A percentile compares a stretch with the other conserved stretches of the same genome.
Evolutionary conservation across 2,888 invertebrate genomes (phyloP).

Genomic region (Caenorhabditis sp.): DNA sequence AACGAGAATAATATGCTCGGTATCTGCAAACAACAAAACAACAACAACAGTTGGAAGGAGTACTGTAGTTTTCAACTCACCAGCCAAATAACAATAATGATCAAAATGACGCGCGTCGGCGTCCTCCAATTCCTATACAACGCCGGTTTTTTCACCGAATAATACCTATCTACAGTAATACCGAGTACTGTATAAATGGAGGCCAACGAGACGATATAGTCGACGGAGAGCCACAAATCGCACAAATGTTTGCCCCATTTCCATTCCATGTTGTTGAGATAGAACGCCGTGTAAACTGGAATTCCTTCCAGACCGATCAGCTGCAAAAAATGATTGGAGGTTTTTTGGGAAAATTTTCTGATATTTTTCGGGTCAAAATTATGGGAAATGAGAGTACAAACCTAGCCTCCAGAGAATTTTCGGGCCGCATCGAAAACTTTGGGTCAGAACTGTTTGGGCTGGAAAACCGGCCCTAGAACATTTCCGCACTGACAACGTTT

Average conservation of each 20-base stretch:
- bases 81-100: constrained; percentile 67
- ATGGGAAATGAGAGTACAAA: too few relatives aligned
- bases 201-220: constrained; percentile 95
- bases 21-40: constrained; percentile 72
- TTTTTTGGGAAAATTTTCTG: too few relatives aligned
- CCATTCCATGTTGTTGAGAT: constrained; percentile 88
- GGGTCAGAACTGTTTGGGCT: too few relatives aligned
- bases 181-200: constrained; percentile 98
- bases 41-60: too few relatives aligned
- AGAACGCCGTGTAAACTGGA: constrained; percentile 97
- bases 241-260: constrained; percentile 92
- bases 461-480: too few relatives aligned
- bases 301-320: constrained; percentile 96
- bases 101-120: constrained; percentile 61
- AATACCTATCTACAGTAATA: constrained; percentile 97
- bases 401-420: too few relatives aligned
- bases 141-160: constrained; percentile 97
- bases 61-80: constrained; percentile 33
- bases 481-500: too few relatives aligned
- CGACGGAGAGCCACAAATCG: constrained; percentile 96
- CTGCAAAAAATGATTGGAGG: constrained; percentile 53
- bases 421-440: too few relatives aligned
- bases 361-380: too few relatives aligned
- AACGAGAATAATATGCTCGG: constrained; percentile 95
- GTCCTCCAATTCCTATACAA: constrained; percentile 89